phyloP scores from a whole-genome alignment of 2,797 vertebrate species.

The Amblyopsis hoosieri region DNA sequence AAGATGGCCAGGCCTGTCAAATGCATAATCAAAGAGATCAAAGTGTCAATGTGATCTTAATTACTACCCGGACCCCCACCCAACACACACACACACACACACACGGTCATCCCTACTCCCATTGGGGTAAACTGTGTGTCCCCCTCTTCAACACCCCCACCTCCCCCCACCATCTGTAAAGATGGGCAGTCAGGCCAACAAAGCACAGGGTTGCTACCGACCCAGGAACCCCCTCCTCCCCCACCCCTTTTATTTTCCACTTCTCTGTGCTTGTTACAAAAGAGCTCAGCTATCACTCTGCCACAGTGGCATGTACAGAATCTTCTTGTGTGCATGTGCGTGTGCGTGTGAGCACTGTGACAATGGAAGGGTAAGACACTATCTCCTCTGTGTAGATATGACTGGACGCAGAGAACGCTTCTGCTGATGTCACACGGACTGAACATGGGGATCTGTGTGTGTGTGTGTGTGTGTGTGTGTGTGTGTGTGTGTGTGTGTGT shows the following conservation, averaged over 20 bases:
- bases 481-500: slow-evolving; percentile 1
- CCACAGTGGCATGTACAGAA: slow-evolving; percentile 67
- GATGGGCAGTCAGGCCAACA: slow-evolving; percentile 75
- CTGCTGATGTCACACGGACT: slow-evolving; percentile 46
- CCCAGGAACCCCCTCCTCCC: not conserved
- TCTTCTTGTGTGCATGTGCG: slow-evolving; percentile 27
- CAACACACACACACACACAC: slow-evolving; percentile 11
- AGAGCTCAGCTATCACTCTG: slow-evolving; percentile 60
- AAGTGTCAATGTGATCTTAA: slow-evolving; percentile 80
- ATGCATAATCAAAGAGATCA: slow-evolving; percentile 82
- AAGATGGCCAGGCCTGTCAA: slow-evolving; percentile 76
- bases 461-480: slow-evolving; percentile 14
- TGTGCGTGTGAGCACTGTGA: slow-evolving; percentile 16
- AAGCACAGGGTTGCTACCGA: slow-evolving; percentile 67
- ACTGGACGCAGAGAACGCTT: slow-evolving; percentile 50
- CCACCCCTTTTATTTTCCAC: not conserved
- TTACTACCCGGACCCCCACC: slow-evolving; percentile 56
- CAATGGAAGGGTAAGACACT: slow-evolving; percentile 57
- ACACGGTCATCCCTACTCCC: not conserved
- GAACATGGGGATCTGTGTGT: slow-evolving; percentile 37
- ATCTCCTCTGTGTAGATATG: slow-evolving; percentile 66
- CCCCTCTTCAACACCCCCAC: slow-evolving; percentile 17
- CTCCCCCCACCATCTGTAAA: slow-evolving; percentile 60
- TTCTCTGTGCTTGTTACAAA: slow-evolving; percentile 52
- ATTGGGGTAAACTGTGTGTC: slow-evolving; percentile 1